phyloP scores from a whole-genome alignment of 2,888 invertebrate genomes.

The Thymelicus lineola region DNA sequence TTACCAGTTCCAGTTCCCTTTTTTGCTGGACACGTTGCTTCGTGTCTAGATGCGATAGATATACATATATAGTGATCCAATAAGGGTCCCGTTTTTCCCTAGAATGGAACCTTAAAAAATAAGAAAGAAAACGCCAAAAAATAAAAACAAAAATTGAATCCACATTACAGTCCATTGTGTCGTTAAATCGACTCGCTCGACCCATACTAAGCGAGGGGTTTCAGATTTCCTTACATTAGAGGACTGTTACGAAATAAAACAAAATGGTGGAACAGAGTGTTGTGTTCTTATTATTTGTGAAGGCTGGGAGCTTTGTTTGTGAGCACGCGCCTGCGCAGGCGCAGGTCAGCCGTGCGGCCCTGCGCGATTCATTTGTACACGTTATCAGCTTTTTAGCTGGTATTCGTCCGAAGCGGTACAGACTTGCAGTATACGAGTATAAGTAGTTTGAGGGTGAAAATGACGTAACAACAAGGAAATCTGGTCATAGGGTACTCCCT shows the following conservation, averaged over 20 bases:
- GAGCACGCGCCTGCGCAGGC: slow-evolving; percentile 65
- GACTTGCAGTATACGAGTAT: too few relatives aligned
- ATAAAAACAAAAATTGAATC: slow-evolving; percentile 34
- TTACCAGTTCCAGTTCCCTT: too few relatives aligned
- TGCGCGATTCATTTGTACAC: slow-evolving; percentile 20
- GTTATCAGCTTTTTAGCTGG: too few relatives aligned
- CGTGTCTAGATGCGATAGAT: too few relatives aligned
- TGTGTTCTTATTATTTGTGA: slow-evolving; percentile 66
- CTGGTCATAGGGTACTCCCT: too few relatives aligned
- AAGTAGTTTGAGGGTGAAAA: too few relatives aligned
- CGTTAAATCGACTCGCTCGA: slow-evolving; percentile 18
- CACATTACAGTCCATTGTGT: slow-evolving; percentile 36
- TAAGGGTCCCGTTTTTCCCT: not conserved
- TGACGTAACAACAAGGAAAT: too few relatives aligned
- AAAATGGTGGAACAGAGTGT: slow-evolving; percentile 61
- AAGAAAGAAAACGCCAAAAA: slow-evolving; percentile 12
- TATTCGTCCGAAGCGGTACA: too few relatives aligned
- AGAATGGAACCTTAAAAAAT: slow-evolving; percentile 43
- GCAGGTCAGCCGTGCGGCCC: slow-evolving; percentile 45
- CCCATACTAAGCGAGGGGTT: slow-evolving; percentile 44
- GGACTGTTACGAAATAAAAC: slow-evolving; percentile 60
- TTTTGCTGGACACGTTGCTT: too few relatives aligned
- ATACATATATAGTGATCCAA: not conserved
- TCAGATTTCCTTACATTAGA: slow-evolving; percentile 58
- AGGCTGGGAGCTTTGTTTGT: slow-evolving; percentile 64